Evolutionary conservation across 2,113 vertebrate genomes (phyloP).

Genomic region (Sphaerodactylus townsendi): DNA sequence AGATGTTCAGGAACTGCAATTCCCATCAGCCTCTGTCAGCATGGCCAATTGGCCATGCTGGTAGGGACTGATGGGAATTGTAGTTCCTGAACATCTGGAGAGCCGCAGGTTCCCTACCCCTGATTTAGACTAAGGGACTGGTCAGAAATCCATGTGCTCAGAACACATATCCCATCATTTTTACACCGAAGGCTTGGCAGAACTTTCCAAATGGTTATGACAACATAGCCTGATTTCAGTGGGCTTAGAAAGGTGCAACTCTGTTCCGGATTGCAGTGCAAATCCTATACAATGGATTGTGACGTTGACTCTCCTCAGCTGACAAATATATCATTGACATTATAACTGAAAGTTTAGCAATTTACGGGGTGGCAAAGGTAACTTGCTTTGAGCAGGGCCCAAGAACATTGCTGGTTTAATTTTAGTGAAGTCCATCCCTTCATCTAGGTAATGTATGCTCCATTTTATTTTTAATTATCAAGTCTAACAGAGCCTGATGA

Average conservation of each 20-base stretch:
- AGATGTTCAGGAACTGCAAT: no score
- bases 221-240: background rate
- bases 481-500: slow-evolving; percentile 73
- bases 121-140: slow-evolving; percentile 52
- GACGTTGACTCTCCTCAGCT: slow-evolving; percentile 53
- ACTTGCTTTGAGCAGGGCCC: slow-evolving; percentile 58
- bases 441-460: slow-evolving; percentile 68
- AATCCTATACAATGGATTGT: slow-evolving; percentile 49
- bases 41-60: no score
- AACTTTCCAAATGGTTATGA: slow-evolving; percentile 41
- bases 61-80: no score
- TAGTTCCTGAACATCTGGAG: no score
- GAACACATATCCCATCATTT: slow-evolving; percentile 30
- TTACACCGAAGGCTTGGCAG: slow-evolving; percentile 45
- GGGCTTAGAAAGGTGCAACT: no score
- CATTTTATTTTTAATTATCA: slow-evolving; percentile 74
- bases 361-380: slow-evolving; percentile 50
- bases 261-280: background rate
- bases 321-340: slow-evolving; percentile 61
- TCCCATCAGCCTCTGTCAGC: no score
- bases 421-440: slow-evolving; percentile 45
- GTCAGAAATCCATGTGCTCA: slow-evolving; percentile 59
- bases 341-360: slow-evolving; percentile 52
- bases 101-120: no score
- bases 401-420: background rate